Conservation (phyloP, 1,140 invertebrate species). For the Cyphomyrmex costatus region DNA sequence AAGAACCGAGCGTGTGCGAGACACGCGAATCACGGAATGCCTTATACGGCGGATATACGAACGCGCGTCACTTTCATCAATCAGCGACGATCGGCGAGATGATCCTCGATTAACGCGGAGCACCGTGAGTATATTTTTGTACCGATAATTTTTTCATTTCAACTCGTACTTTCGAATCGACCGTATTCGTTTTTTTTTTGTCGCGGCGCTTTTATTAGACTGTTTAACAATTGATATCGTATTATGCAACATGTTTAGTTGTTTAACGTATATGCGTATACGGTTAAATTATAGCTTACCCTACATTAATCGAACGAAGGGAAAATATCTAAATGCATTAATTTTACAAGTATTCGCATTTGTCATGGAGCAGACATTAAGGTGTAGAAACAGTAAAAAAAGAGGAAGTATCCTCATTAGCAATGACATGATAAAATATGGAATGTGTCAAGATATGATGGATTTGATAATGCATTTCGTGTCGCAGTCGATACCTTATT, state of each 20-base stretch:
- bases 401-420: slow-evolving; percentile 23
- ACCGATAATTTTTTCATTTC: too few relatives aligned
- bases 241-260: not conserved
- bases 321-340: not conserved
- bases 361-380: slow-evolving; percentile 12
- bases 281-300: not conserved
- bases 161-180: not conserved
- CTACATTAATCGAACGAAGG: not conserved
- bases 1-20: slow-evolving; percentile 24
- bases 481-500: not conserved
- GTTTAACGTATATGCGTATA: not conserved
- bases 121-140: slow-evolving; percentile 48
- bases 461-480: slow-evolving; percentile 34
- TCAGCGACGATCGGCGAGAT: not conserved
- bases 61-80: not conserved
- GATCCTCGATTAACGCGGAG: not conserved
- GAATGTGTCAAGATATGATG: slow-evolving; percentile 40
- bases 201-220: too few relatives aligned
- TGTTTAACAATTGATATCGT: not conserved
- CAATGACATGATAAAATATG: slow-evolving; percentile 38
- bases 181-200: not conserved
- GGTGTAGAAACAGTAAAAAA: not conserved
- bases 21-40: slow-evolving; percentile 46
- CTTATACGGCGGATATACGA: slow-evolving; percentile 43
- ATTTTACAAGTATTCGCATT: slow-evolving; percentile 29